Evolutionary conservation across 2,797 vertebrate species (phyloP).

Genomic region (Manis pentadactyla): DNA sequence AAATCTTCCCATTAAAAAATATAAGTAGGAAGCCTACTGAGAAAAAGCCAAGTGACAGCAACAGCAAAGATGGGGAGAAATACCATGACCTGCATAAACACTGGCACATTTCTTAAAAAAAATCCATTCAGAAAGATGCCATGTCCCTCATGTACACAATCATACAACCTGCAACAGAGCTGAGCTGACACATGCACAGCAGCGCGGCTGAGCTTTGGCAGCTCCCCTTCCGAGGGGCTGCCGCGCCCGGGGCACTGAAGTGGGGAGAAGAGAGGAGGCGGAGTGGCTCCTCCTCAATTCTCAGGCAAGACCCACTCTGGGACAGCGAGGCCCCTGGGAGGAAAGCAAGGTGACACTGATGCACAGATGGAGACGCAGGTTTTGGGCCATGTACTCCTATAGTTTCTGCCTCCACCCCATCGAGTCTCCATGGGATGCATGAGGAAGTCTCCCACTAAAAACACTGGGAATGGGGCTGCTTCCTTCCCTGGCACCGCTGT

Average conservation of each 20-base stretch:
- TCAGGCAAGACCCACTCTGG: conserved; percentile 11
- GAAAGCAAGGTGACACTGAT: conserved; percentile 44
- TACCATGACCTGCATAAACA: neutral
- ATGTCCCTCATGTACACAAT: conserved; percentile 41
- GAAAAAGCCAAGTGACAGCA: conserved; percentile 14
- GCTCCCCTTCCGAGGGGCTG: neutral
- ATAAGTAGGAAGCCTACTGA: neutral
- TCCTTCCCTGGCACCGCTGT: conserved; percentile 59
- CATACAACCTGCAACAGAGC: neutral
- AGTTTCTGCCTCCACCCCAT: conserved; percentile 53
- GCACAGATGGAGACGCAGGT: neutral
- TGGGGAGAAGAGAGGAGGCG: neutral
- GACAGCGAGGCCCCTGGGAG: neutral
- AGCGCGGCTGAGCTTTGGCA: neutral
- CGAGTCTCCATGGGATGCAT: neutral
- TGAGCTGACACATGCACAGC: conserved; percentile 64
- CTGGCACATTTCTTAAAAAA: conserved; percentile 58
- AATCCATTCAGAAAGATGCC: conserved; percentile 46
- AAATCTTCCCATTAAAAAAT: neutral
- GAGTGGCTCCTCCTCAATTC: neutral
- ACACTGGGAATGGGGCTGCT: neutral
- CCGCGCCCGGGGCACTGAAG: neutral
- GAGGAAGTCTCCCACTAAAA: conserved; percentile 6
- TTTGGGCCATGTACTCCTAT: neutral
- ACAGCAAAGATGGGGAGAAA: neutral